Conservation (phyloP, 2,113 vertebrate genomes). For the Poecile atricapillus region DNA sequence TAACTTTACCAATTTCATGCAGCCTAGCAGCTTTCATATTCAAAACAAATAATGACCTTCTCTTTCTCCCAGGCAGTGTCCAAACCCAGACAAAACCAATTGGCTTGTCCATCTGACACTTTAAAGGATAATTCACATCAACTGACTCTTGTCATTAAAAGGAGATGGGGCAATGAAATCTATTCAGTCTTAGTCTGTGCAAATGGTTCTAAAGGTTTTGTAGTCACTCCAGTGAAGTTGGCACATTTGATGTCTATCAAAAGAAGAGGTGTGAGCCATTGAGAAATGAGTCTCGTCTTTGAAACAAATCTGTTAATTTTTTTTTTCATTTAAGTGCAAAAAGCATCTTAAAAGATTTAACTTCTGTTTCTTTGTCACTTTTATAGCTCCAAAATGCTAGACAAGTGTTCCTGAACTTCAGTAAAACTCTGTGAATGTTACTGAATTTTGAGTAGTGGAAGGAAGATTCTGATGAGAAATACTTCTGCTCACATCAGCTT, state of each 20-base stretch:
- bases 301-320: neutral
- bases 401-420: neutral
- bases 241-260: neutral
- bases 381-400: neutral
- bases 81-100: neutral
- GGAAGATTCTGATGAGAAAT: neutral
- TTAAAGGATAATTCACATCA: neutral
- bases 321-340: neutral
- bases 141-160: neutral
- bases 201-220: neutral
- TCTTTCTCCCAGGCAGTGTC: neutral
- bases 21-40: neutral
- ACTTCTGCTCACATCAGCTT: neutral
- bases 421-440: neutral
- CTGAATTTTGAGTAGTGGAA: neutral
- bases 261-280: conserved; percentile 32
- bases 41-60: neutral
- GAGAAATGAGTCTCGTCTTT: conserved; percentile 11
- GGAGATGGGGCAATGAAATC: neutral
- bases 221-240: neutral
- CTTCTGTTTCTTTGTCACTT: conserved; percentile 16
- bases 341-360: conserved; percentile 51
- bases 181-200: neutral
- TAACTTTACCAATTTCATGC: neutral
- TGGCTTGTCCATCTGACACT: neutral